phyloP scores from a whole-genome alignment of 2,888 invertebrate genomes.

The Drosophila monieri region DNA sequence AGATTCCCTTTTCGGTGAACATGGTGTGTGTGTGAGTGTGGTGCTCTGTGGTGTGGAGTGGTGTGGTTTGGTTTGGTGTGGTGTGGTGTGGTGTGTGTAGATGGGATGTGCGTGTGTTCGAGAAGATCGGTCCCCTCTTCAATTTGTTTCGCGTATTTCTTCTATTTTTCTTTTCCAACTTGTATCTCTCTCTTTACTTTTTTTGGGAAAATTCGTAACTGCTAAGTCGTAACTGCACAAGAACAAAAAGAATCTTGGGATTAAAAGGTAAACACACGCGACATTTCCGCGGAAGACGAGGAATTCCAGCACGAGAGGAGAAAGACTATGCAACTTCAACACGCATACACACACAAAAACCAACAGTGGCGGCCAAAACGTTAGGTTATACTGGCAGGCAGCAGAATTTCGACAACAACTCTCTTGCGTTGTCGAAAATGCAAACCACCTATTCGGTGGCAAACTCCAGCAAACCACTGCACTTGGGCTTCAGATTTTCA shows the following conservation, averaged over 20 bases:
- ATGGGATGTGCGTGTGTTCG: constrained; percentile 1
- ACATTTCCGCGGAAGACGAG: constrained; percentile 23
- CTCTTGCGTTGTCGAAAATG: background rate
- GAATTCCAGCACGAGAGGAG: constrained; percentile 38
- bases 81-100: constrained; percentile 15
- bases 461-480: background rate
- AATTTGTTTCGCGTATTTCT: constrained; percentile 20
- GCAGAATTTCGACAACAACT: background rate
- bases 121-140: too few species aligned
- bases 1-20: constrained; percentile 83
- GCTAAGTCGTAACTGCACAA: constrained; percentile 27
- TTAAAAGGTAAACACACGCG: constrained; percentile 32
- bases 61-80: constrained; percentile 20
- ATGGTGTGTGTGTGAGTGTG: constrained; percentile 59
- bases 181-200: constrained; percentile 5
- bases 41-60: constrained; percentile 2
- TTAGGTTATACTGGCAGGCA: constrained; percentile 5
- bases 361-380: background rate
- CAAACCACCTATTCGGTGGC: background rate
- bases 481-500: background rate
- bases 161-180: constrained; percentile 2
- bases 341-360: constrained; percentile 24
- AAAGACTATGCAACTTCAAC: constrained; percentile 39
- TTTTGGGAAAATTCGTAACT: constrained; percentile 7
- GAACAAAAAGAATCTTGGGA: constrained; percentile 24